These are phyloP conservation scores for Polydrusus cervinus DNA, from an alignment of 2,888 invertebrate species.

Conservation along the genomic window DNA sequence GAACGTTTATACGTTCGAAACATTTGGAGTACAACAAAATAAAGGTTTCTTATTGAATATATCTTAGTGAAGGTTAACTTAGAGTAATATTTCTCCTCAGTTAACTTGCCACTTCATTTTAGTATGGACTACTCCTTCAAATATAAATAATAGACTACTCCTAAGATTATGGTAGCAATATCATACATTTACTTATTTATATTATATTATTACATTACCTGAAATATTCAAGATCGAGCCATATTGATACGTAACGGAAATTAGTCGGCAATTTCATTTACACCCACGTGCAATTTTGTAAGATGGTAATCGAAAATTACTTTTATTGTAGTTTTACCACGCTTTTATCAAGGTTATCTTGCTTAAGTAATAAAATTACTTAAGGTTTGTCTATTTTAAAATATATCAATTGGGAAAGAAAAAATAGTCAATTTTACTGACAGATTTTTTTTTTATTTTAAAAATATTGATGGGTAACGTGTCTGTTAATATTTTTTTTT, in stretches of 20 bases:
- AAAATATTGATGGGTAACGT: too few species aligned
- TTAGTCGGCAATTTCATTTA: constrained; percentile 22
- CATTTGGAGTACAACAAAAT: too few species aligned
- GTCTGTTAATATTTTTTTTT: too few species aligned
- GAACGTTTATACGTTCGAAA: too few species aligned
- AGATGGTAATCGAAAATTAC: constrained; percentile 39
- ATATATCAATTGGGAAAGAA: not conserved
- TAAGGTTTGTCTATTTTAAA: not conserved
- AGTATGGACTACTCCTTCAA: too few species aligned
- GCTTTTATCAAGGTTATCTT: constrained; percentile 36
- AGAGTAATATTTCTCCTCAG: too few species aligned
- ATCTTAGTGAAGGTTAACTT: too few species aligned
- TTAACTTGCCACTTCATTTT: too few species aligned
- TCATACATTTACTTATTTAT: not conserved
- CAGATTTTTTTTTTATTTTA: too few species aligned
- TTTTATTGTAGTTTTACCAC: constrained; percentile 37
- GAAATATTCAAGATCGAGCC: constrained; percentile 16
- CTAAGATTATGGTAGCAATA: not conserved
- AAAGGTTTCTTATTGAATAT: too few species aligned
- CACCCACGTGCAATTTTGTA: constrained; percentile 32
- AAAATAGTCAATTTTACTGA: too few species aligned
- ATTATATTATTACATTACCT: constrained; percentile 6
- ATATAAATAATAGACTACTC: too few species aligned
- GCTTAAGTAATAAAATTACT: constrained; percentile 13
- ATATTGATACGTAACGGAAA: constrained; percentile 29